A percentile compares a stretch with the other conserved stretches of the same genome.
Evolutionary conservation across 1,140 invertebrate species (phyloP).

Genomic region (Drosophila athabasca): DNA sequence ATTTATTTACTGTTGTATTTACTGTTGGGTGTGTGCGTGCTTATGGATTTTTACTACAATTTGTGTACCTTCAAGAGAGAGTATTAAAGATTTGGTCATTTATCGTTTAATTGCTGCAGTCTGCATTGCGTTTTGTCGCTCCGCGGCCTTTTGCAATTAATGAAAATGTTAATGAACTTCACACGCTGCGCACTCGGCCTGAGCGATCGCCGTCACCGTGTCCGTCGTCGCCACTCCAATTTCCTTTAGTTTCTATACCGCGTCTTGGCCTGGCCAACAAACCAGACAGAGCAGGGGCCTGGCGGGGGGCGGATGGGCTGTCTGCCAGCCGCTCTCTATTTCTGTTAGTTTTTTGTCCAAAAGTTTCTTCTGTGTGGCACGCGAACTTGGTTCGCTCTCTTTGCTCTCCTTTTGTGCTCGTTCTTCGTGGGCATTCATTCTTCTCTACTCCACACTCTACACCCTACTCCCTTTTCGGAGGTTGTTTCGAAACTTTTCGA

Average conservation of each 20-base stretch:
- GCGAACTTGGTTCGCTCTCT: slow-evolving; percentile 42
- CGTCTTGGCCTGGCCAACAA: slow-evolving; percentile 26
- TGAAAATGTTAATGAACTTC: slow-evolving; percentile 83
- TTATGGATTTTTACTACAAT: slow-evolving; percentile 4
- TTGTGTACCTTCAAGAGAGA: no score
- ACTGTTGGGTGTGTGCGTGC: no score
- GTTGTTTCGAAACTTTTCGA: slow-evolving; percentile 26
- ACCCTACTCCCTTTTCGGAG: slow-evolving; percentile 35
- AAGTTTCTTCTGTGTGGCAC: slow-evolving; percentile 40
- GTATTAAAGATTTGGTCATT: slow-evolving; percentile 1
- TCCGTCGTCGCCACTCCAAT: slow-evolving; percentile 35
- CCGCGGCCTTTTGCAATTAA: slow-evolving; percentile 74
- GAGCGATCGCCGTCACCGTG: slow-evolving; percentile 8
- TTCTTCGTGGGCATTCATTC: slow-evolving; percentile 25
- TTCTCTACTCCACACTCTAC: neutral
- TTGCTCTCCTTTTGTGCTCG: slow-evolving; percentile 25
- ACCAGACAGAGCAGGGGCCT: slow-evolving; percentile 17
- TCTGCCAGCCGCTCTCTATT: slow-evolving; percentile 27
- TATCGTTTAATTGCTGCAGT: slow-evolving; percentile 65
- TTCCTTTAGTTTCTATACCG: slow-evolving; percentile 52
- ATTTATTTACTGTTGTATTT: no score
- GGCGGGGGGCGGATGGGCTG: neutral
- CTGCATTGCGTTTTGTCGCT: slow-evolving; percentile 59
- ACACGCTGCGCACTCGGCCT: slow-evolving; percentile 74
- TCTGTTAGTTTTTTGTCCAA: slow-evolving; percentile 34